Conservation (phyloP, 2,113 vertebrate genomes). For the Tragelaphus scriptus region DNA sequence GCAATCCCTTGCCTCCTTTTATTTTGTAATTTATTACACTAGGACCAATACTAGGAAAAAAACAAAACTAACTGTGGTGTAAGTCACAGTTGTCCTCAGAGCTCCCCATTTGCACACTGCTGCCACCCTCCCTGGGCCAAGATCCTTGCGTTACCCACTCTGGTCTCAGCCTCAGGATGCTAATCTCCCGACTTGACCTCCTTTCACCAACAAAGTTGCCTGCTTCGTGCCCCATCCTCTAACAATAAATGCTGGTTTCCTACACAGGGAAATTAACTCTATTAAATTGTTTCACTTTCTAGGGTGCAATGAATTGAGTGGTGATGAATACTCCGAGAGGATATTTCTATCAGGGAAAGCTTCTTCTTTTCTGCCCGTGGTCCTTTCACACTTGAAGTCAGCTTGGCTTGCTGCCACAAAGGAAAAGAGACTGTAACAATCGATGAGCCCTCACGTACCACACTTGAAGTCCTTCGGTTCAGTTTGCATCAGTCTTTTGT, state of each 20-base stretch:
- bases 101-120: neutral
- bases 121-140: neutral
- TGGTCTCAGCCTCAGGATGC: neutral
- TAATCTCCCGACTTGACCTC: neutral
- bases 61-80: neutral
- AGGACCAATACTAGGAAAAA: neutral
- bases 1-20: neutral
- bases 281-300: neutral
- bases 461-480: neutral
- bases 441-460: neutral
- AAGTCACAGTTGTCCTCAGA: neutral
- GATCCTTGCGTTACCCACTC: neutral
- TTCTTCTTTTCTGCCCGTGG: neutral
- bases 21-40: neutral
- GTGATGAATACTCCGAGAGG: neutral
- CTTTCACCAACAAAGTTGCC: neutral
- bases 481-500: neutral
- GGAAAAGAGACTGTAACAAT: neutral
- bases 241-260: neutral
- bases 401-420: neutral
- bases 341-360: neutral
- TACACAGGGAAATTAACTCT: neutral
- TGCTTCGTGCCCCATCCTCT: neutral
- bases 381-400: neutral
- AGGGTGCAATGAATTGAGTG: neutral